A percentile compares a stretch with the other conserved stretches of the same genome.
Conservation (phyloP, 2,888 invertebrate species). For the Lasius platythorax region DNA sequence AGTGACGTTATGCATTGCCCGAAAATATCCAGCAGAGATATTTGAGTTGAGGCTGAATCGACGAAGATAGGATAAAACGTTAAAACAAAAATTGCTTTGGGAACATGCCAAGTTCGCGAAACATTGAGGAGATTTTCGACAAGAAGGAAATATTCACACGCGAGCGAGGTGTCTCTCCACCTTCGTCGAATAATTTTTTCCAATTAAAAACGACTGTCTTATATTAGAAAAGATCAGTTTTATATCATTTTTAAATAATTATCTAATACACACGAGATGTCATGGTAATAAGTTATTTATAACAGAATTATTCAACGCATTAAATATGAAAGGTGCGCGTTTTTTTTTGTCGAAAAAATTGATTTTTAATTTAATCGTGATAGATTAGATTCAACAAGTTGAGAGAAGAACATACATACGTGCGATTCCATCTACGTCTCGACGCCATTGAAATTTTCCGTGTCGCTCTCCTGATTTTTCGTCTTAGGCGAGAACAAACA, state of each 20-base stretch:
- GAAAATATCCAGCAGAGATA: constrained; percentile 14
- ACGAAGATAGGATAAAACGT: not conserved
- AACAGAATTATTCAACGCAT: not conserved
- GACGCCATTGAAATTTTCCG: constrained; percentile 39
- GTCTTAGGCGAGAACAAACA: constrained; percentile 51
- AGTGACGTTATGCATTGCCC: constrained; percentile 11
- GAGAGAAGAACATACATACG: constrained; percentile 2
- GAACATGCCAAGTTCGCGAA: not conserved
- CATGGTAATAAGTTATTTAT: no score
- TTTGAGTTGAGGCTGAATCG: not conserved
- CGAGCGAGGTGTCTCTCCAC: not conserved
- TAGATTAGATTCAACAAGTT: not conserved
- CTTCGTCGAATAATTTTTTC: constrained; percentile 3
- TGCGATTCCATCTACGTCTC: constrained; percentile 49
- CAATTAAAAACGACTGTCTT: not conserved
- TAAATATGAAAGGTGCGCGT: not conserved
- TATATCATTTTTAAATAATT: not conserved
- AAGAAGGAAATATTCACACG: not conserved
- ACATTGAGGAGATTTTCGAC: not conserved
- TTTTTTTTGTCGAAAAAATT: not conserved
- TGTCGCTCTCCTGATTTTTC: not conserved
- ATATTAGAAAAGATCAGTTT: not conserved
- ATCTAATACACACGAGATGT: not conserved
- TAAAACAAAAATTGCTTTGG: not conserved
- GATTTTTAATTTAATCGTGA: not conserved